phyloP scores from a whole-genome alignment of 2,797 vertebrate genomes.

The Bradypodion pumilum region DNA sequence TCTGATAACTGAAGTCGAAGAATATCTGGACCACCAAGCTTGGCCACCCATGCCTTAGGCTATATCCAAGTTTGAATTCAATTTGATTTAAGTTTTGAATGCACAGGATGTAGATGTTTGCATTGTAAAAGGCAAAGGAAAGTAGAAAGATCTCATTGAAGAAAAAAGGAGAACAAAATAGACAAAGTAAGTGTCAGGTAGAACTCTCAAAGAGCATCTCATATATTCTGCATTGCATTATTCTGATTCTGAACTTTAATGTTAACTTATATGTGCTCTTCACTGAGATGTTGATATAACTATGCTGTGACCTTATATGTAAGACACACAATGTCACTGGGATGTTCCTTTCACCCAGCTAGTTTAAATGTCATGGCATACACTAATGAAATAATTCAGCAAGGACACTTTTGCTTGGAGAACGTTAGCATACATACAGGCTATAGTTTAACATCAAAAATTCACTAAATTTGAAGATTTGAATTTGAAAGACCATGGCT shows the following conservation, averaged over 20 bases:
- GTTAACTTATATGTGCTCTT: background rate
- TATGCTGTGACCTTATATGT: background rate
- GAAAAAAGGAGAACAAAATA: background rate
- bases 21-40: no score
- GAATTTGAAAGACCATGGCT: slow-evolving; percentile 42
- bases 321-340: background rate
- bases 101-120: background rate
- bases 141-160: background rate
- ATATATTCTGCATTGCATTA: background rate
- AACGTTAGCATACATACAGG: background rate
- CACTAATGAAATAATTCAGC: background rate
- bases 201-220: background rate
- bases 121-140: background rate
- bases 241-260: background rate
- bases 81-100: background rate
- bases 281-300: background rate
- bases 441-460: slow-evolving; percentile 11
- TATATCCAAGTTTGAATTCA: background rate
- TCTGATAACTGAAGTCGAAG: no score
- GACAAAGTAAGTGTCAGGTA: background rate
- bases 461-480: slow-evolving; percentile 12
- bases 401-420: background rate
- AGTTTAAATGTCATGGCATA: background rate
- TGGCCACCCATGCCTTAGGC: no score
- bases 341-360: background rate